Conservation (phyloP, 2,888 invertebrate genomes). For the Phyllotreta cruciferae region DNA sequence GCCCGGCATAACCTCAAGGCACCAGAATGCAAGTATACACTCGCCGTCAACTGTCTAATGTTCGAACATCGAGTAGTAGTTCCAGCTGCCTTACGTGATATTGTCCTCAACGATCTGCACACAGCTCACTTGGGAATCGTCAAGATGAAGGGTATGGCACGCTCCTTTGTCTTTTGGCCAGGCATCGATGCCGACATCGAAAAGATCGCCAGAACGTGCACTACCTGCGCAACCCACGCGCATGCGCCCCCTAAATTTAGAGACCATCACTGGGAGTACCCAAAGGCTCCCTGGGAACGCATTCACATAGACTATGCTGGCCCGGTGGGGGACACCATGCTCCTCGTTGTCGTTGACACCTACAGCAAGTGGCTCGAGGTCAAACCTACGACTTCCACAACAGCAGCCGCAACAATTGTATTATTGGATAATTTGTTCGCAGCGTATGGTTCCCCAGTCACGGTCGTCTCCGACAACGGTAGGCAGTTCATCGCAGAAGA, state of each 20-base stretch:
- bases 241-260: slow-evolving; percentile 37
- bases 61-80: slow-evolving; percentile 39
- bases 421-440: neutral
- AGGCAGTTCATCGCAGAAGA: too few species aligned
- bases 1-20: too few species aligned
- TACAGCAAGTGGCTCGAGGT: too few species aligned
- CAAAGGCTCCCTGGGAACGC: too few species aligned
- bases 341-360: slow-evolving; percentile 19
- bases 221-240: slow-evolving; percentile 33
- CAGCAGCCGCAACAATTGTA: neutral
- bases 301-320: slow-evolving; percentile 35
- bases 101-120: slow-evolving; percentile 21
- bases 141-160: slow-evolving; percentile 46
- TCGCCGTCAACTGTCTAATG: slow-evolving; percentile 32
- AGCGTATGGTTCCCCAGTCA: neutral
- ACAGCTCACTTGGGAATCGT: slow-evolving; percentile 46
- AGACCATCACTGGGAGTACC: slow-evolving; percentile 43
- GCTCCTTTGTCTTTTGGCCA: slow-evolving; percentile 32
- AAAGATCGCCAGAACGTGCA: slow-evolving; percentile 39
- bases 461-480: too few species aligned
- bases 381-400: neutral
- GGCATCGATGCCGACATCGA: slow-evolving; percentile 40
- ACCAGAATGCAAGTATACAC: slow-evolving; percentile 28
- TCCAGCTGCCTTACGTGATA: slow-evolving; percentile 19
- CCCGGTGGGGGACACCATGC: slow-evolving; percentile 38